Conservation (phyloP, 1,140 invertebrate genomes). For the Oreohelix idahoensis region DNA sequence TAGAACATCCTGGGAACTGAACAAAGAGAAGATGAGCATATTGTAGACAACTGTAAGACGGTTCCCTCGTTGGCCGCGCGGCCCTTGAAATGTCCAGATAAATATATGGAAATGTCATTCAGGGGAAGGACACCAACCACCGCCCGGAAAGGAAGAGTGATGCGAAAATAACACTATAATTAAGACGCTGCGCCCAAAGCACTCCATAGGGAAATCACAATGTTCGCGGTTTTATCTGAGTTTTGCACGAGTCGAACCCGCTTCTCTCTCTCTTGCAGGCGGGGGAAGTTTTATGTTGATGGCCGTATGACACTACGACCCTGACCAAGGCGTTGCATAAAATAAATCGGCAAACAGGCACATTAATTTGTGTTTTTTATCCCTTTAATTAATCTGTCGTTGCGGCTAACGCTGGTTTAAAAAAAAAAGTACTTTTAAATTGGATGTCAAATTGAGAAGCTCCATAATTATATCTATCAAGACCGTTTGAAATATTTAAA, state of each 20-base stretch:
- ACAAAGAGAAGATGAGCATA: too few species aligned
- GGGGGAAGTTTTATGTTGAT: not conserved
- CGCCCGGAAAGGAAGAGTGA: not conserved
- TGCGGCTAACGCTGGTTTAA: too few species aligned
- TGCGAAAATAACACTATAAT: constrained; percentile 10
- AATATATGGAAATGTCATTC: constrained; percentile 10
- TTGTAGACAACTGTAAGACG: too few species aligned
- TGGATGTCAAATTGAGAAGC: too few species aligned
- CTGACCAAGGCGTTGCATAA: not conserved
- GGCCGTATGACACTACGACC: not conserved
- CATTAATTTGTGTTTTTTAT: constrained; percentile 1
- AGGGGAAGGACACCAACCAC: not conserved
- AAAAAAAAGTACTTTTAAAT: too few species aligned
- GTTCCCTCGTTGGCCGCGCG: too few species aligned
- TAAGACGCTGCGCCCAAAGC: not conserved
- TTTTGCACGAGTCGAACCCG: not conserved
- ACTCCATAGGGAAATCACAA: constrained; percentile 5
- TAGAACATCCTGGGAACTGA: too few species aligned
- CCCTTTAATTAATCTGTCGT: too few species aligned
- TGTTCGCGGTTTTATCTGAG: not conserved
- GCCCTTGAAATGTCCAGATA: not conserved
- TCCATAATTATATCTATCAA: too few species aligned
- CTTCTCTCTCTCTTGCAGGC: not conserved
- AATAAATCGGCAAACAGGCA: not conserved
- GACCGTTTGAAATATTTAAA: too few species aligned